Base-by-base conservation (phyloP, 2,888 invertebrate genomes). In the Thera obeliscata region DNA sequence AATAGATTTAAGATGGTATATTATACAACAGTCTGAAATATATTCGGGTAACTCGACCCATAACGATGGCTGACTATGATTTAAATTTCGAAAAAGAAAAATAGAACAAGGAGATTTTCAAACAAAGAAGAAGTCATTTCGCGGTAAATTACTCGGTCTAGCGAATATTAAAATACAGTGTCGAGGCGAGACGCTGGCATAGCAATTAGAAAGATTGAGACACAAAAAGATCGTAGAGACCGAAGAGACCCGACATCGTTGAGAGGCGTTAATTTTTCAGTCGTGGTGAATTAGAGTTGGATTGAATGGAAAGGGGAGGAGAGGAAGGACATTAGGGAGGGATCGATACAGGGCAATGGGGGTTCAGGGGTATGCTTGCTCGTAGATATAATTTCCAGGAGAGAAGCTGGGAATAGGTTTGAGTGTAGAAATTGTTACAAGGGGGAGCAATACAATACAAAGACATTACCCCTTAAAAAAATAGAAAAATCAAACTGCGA, bases 221-320 rank as follows among this genome's bases (percentile, higher is more conserved):
- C 77, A 77, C 76, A 77, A 78, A 78, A 81, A 78, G 71, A 78
- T 73, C 72, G 64, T 61, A 63, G 60, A 69, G 65, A 71, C 64
- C 56, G 71, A 69, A 71, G 76, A 71, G 67, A 78, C 72, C 46
- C 48, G 59, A 54, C 61, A 59, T 38, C 9, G 76, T 72, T 70
- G 76, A 75, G 75, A 77, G 76, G 79, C 77, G 78, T 81, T 78
- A 82, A 83, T 85, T 84, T 81, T 80, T 83, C 77, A 81, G 77
- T 76, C 72, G 74, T 71, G 76, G 73, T 80, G 74, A 79, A 80
- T 80, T 81, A 78, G 79, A 76, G 77, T 77, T 76, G 67, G 69
- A 59, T 70, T 71, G 68, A 73, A 73, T 73, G 73, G 73, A 73
- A 70, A 64, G 69, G 66, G 66, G 62, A 66, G 62, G 56, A 59